phyloP scores from a whole-genome alignment of 2,113 vertebrate genomes.

The Fulica atra region DNA sequence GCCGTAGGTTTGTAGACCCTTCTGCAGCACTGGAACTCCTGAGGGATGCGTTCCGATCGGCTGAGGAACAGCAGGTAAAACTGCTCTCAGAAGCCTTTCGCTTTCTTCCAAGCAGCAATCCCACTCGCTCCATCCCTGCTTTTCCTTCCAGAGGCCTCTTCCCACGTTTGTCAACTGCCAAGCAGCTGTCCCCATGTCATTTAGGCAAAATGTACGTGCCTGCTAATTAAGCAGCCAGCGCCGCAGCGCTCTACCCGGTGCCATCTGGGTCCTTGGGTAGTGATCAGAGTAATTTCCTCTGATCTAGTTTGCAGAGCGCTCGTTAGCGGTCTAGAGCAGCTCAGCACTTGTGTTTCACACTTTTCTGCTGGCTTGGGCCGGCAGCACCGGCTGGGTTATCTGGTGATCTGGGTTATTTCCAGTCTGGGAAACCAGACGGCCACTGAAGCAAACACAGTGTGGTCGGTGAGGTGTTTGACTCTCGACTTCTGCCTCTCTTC shows the following conservation, averaged over 20 bases:
- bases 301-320: background rate
- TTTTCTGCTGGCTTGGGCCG: background rate
- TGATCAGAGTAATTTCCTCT: background rate
- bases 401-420: too few species aligned
- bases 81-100: accelerated
- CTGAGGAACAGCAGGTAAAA: slow-evolving; percentile 93
- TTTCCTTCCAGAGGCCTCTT: background rate
- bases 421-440: too few species aligned
- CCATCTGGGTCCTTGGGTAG: background rate
- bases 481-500: background rate
- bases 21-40: slow-evolving; percentile 90
- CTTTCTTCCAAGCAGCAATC: background rate
- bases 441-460: accelerated
- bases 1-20: slow-evolving; percentile 91
- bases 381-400: background rate
- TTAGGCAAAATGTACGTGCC: background rate
- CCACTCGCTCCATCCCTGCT: background rate
- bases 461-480: background rate
- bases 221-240: background rate
- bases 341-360: background rate
- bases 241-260: background rate
- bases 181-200: background rate
- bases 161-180: background rate
- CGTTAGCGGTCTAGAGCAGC: background rate
- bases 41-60: slow-evolving; percentile 88